Evolutionary conservation across 2,888 invertebrate genomes (phyloP).

Genomic region (Aradus depressus): DNA sequence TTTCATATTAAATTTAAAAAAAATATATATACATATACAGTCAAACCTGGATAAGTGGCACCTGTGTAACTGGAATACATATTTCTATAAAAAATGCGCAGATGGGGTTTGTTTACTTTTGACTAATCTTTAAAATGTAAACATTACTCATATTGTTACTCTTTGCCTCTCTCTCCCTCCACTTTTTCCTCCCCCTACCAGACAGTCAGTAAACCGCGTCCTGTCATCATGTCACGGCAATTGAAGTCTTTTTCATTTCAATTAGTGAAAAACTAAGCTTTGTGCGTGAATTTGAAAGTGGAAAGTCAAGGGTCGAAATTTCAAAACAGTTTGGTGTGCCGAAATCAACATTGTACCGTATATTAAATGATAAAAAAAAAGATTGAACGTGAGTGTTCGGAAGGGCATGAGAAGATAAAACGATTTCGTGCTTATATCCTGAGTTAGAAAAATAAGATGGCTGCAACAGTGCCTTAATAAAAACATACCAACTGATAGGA

Average conservation of each 20-base stretch:
- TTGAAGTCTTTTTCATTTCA: background rate
- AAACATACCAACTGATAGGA: constrained; percentile 16
- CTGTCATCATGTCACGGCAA: background rate
- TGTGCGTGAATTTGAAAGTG: too few species aligned
- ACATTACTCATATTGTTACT: background rate
- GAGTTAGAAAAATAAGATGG: too few species aligned
- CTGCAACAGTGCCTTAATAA: constrained; percentile 10
- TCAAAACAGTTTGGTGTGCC: too few species aligned
- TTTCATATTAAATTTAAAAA: too few species aligned
- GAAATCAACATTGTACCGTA: too few species aligned
- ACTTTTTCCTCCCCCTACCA: background rate
- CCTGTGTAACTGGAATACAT: background rate
- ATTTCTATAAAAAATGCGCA: background rate
- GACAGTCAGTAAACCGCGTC: background rate
- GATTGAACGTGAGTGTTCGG: too few species aligned
- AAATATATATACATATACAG: too few species aligned
- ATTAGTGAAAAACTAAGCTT: background rate
- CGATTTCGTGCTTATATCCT: too few species aligned
- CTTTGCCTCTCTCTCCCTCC: background rate
- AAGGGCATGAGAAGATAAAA: too few species aligned
- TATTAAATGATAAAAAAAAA: too few species aligned
- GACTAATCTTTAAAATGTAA: background rate
- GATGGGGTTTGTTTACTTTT: background rate
- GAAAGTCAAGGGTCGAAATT: too few species aligned
- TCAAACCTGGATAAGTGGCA: background rate